phyloP scores from a whole-genome alignment of 2,797 vertebrate species.

The Nyctalus aviator region DNA sequence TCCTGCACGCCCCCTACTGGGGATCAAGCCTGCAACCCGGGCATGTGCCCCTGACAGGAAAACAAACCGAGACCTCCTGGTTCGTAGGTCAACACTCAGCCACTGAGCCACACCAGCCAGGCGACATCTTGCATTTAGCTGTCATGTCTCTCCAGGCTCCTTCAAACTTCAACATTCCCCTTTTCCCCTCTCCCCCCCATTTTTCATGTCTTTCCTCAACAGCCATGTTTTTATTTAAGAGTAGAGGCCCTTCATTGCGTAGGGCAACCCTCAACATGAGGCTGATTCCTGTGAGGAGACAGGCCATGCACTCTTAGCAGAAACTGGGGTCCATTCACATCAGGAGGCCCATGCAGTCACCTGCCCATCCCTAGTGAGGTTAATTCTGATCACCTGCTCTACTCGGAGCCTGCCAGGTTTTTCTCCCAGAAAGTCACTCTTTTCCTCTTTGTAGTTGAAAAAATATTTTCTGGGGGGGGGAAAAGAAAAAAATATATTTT shows the following conservation, averaged over 20 bases:
- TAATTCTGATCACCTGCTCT: neutral
- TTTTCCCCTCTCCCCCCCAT: neutral
- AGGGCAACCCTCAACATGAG: neutral
- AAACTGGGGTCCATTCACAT: neutral
- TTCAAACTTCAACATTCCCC: neutral
- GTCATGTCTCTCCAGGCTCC: neutral
- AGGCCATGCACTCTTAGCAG: neutral
- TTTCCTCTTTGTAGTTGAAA: neutral
- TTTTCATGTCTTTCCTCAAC: neutral
- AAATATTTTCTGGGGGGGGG: neutral
- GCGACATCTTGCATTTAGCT: neutral
- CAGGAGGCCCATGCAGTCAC: neutral
- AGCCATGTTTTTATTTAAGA: neutral
- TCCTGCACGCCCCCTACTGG: no score
- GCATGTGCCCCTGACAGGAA: no score
- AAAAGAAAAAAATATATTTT: neutral
- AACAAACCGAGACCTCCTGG: no score
- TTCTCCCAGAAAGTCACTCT: neutral
- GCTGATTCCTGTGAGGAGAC: neutral
- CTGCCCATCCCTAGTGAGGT: accelerated
- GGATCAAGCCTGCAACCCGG: no score
- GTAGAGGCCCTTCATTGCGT: neutral
- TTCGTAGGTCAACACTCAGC: no score
- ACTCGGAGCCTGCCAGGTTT: neutral
- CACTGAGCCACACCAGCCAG: no score